phyloP scores from a whole-genome alignment of 2,113 vertebrate genomes.

The Porphyrio hochstetteri region DNA sequence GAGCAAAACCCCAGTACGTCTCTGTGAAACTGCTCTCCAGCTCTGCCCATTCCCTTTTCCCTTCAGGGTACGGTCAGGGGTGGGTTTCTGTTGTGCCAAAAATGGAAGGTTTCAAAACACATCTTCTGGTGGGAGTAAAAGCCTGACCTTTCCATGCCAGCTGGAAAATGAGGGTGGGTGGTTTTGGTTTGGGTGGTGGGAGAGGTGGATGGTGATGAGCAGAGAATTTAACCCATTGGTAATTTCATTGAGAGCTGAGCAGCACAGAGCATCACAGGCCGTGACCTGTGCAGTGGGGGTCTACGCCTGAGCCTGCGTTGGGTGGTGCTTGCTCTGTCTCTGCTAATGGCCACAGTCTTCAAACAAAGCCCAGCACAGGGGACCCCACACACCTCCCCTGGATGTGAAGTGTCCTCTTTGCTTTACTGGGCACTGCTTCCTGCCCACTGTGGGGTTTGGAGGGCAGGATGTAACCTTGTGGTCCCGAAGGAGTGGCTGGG shows the following conservation, averaged over 20 bases:
- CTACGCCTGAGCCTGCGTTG: not conserved
- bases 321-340: not conserved
- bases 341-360: not conserved
- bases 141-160: too few relatives aligned
- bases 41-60: not conserved
- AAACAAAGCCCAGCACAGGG: not conserved
- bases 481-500: not conserved
- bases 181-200: not conserved
- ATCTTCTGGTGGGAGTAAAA: not conserved
- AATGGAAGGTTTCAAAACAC: not conserved
- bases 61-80: not conserved
- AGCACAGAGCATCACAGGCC: not conserved
- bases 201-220: not conserved
- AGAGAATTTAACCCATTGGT: not conserved
- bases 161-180: not conserved
- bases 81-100: not conserved
- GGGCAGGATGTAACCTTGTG: rapidly evolving
- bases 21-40: not conserved
- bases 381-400: rapidly evolving
- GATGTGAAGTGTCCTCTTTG: not conserved
- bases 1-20: not conserved
- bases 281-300: not conserved
- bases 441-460: not conserved
- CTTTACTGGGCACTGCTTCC: not conserved
- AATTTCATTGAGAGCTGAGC: not conserved